Conservation (phyloP, 2,888 invertebrate genomes). For the Trilocha varians region DNA sequence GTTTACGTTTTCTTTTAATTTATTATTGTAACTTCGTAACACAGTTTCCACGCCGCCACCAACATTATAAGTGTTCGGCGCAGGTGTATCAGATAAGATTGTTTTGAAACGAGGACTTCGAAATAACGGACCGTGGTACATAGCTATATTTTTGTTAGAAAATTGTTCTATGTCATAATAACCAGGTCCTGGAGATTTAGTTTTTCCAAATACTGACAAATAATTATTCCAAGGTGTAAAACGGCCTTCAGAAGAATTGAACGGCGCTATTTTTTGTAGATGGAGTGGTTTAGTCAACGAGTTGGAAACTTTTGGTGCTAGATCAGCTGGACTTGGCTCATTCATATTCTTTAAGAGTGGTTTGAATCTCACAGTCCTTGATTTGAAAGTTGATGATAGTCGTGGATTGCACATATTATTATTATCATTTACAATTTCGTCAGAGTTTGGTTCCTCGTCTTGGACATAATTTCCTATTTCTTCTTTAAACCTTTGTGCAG, state of each 20-base stretch:
- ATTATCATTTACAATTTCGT: slow-evolving; percentile 8
- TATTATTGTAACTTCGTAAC: slow-evolving; percentile 42
- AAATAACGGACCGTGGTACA: slow-evolving; percentile 37
- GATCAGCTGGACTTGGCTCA: slow-evolving; percentile 40
- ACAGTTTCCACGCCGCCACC: slow-evolving; percentile 41
- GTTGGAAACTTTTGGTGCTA: slow-evolving; percentile 13
- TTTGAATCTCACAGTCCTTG: slow-evolving; percentile 42
- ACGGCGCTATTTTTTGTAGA: slow-evolving; percentile 39
- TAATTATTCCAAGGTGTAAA: slow-evolving; percentile 50
- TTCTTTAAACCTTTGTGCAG: slow-evolving; percentile 38
- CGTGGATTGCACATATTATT: slow-evolving; percentile 17
- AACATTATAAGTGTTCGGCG: slow-evolving; percentile 43
- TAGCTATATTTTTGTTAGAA: slow-evolving; percentile 35
- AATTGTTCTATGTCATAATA: slow-evolving; percentile 32
- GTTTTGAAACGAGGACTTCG: slow-evolving; percentile 35
- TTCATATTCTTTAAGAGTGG: slow-evolving; percentile 26
- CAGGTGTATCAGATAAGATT: slow-evolving; percentile 22
- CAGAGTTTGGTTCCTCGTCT: slow-evolving; percentile 13
- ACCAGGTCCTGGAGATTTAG: slow-evolving; percentile 44
- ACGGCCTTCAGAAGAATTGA: slow-evolving; percentile 44
- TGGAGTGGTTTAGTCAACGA: slow-evolving; percentile 14
- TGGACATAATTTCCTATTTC: slow-evolving; percentile 18
- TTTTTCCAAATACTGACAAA: slow-evolving; percentile 33
- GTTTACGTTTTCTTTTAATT: slow-evolving; percentile 34
- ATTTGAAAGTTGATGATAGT: slow-evolving; percentile 46